Conservation (phyloP, 23 tunicate species). For the Corella eumyota region DNA sequence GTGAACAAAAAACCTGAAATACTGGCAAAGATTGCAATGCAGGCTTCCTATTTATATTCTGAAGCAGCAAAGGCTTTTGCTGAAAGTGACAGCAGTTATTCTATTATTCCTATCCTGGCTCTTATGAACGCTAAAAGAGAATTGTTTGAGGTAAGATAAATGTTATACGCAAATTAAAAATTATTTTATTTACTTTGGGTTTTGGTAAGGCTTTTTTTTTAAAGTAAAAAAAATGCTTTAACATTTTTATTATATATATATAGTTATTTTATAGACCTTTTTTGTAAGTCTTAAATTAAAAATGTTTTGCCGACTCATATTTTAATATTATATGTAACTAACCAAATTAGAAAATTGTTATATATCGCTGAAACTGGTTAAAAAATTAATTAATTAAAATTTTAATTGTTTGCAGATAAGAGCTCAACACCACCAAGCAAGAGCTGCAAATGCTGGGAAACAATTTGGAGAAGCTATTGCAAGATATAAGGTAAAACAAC, state of each 20-base stretch:
- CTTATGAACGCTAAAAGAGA: constrained; percentile 44
- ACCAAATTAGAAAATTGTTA: too few relatives aligned
- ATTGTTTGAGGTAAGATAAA: constrained; percentile 41
- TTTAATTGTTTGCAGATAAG: too few relatives aligned
- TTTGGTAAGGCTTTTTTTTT: background rate
- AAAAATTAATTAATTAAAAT: too few relatives aligned
- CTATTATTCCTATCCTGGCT: constrained; percentile 4
- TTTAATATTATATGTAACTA: too few relatives aligned
- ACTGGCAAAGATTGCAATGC: constrained; percentile 77
- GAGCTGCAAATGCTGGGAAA: constrained; percentile 33
- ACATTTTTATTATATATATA: background rate
- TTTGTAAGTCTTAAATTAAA: too few relatives aligned
- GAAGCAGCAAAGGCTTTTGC: constrained; percentile 52
- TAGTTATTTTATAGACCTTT: too few relatives aligned
- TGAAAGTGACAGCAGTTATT: constrained; percentile 24
- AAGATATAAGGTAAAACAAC: constrained; percentile 52
- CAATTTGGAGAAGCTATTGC: constrained; percentile 83
- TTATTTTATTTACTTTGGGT: background rate
- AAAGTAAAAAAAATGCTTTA: background rate
- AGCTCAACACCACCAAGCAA: constrained; percentile 79
- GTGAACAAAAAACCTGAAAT: constrained; percentile 73
- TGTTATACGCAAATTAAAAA: too few relatives aligned
- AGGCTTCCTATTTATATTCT: constrained; percentile 48
- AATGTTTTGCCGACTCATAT: too few relatives aligned
- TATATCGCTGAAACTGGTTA: too few relatives aligned